A percentile compares a stretch with the other conserved stretches of the same genome.
phyloP scores from a whole-genome alignment of 2,113 vertebrate species.

The Antechinus stuartii region DNA sequence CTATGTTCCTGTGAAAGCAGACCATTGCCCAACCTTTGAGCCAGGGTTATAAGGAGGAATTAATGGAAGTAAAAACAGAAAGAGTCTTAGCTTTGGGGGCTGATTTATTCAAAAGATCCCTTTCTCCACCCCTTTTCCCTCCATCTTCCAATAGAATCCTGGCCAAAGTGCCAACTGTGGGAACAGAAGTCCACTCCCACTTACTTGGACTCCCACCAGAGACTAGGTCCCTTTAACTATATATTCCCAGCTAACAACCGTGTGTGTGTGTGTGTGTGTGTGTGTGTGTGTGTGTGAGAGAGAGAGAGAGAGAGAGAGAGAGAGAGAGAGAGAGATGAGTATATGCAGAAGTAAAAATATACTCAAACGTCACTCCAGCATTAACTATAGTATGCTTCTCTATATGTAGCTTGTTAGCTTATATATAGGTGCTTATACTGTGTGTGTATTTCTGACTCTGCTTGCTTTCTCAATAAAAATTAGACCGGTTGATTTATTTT shows the following conservation, averaged over 20 bases:
- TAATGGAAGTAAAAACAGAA: not conserved
- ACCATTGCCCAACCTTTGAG: not conserved
- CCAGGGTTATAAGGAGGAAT: not conserved
- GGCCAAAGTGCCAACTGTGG: not conserved
- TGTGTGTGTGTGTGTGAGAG: not conserved
- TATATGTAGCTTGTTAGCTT: not conserved
- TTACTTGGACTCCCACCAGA: not conserved
- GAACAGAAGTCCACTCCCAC: not conserved
- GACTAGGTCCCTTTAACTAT: not conserved
- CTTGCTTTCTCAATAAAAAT: not conserved
- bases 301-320: too few relatives aligned
- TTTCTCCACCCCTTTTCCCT: not conserved
- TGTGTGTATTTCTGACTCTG: not conserved
- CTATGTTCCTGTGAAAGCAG: not conserved
- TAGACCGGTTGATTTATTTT: not conserved
- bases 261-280: not conserved
- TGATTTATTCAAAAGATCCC: not conserved
- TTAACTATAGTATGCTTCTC: not conserved
- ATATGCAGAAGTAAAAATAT: constrained; percentile 15
- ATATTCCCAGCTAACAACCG: not conserved
- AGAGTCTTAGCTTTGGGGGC: not conserved
- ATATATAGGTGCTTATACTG: not conserved
- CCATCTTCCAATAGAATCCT: not conserved
- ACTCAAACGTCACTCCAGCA: constrained; percentile 4
- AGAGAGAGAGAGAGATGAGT: not conserved